Evolutionary conservation across 2,888 invertebrate species (phyloP), one percentile per base, ranked within the genome.

Genomic region (Auanema sp.): DNA sequence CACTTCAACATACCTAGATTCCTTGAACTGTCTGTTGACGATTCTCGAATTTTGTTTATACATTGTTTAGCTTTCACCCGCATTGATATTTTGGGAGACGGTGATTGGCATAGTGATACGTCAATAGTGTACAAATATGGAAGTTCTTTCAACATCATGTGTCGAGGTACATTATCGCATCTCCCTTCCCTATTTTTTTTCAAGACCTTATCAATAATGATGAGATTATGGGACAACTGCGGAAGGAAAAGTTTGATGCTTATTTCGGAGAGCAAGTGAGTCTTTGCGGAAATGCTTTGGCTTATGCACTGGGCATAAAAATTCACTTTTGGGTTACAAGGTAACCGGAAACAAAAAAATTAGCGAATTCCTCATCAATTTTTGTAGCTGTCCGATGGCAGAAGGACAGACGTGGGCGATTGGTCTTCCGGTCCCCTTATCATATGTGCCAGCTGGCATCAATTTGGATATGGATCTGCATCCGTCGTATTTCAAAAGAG

Each of bases 241-340:
- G 63, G n/a, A 60, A 54, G 0, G 71, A 71, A 49, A 72, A 75
- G 12, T 77, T 77, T 21, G 77, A 77, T 52, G 77, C 74, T 16
- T 66, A 65, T 53, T 68, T 77, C 16, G 66, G 66, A 18, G 77
- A 77, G 41, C 75, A 75, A 49, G 56, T 76, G 14, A 65, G 70
- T 56, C 47, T 68, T 0, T 76, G 75, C 58, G 76, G 76, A 44
- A 55, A 64, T 59, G 75, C 68, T 12, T 41, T 77, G 47, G 66
- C 67, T 10, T 69, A 75, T 24, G 24, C 68, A 25, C 47, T 76
- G 10, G 67, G 60, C 11, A 75, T 76, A 24, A 71, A 68, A 57
- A 69, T 65, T n/a, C 61, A 73, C n/a, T 70, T 76, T 33, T 72
- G 72, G 68, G 58, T 75, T 24, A 71, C 77, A 10, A 77, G 76